Base-by-base conservation (phyloP, 2,797 vertebrate genomes). In the Argyrosomus regius region DNA sequence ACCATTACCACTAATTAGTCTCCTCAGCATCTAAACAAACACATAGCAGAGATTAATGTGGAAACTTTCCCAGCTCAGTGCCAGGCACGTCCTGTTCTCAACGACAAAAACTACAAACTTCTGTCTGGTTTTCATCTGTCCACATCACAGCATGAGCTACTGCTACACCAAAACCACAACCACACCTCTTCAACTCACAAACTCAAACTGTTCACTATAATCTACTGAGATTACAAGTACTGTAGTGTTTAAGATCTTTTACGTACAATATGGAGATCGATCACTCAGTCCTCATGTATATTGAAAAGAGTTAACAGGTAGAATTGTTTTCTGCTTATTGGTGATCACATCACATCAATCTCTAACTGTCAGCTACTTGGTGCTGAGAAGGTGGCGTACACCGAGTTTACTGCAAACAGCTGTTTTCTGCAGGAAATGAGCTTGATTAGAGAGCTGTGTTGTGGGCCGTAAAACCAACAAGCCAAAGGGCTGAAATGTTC, bases 1-100 rank as follows among this genome's bases (percentile, higher is more conserved):
- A 31, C 64, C 73, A 72, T 58, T 65, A 73, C 24, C 53, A 52
- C 70, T 70, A 77, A 87, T 75, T 41, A 72, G 58, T n/a, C 54
- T 82, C 67, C 41, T 48, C 43, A 68, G 22, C 3, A 18, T 75
- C 9, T 61, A 82, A 85, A 88, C 65, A 84, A 77, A 78, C 75
- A 70, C 59, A 68, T 8, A 17, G 5, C 43, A 54, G 20, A 65
- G 20, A 60, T 80, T 18, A 61, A 28, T 14, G 26, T 24, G 48
- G 41, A 5, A 61, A 58, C 31, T 24, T 77, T 31, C 69, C 50
- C 14, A 46, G 50, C 56, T 58, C 72, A 64, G 45, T 39, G 48
- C 12, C 59, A 59, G 43, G 16, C n/a, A 48, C 31, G 39, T 22
- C 46, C 26, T 63, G 9, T 41, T 31, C 24, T 20, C 18, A 41